A percentile compares a stretch with the other conserved stretches of the same genome.
These are phyloP conservation scores for Drosophila nebulosa DNA, from an alignment of 1,140 invertebrate genomes.

Conservation along the genomic window DNA sequence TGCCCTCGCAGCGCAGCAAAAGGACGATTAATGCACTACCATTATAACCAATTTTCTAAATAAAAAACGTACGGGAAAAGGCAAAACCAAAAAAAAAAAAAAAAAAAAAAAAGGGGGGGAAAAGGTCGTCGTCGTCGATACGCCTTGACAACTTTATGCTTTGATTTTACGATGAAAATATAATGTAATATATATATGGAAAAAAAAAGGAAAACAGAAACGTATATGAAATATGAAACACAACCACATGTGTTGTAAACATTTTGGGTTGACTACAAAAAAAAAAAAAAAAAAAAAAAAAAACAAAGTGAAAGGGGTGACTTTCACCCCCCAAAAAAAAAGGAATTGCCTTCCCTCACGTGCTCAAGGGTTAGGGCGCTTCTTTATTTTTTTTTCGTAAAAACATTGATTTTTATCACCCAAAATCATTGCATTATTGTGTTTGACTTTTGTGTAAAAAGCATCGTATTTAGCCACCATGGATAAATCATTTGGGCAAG, in stretches of 20 bases:
- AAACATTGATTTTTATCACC: slow-evolving; percentile 76
- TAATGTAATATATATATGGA: slow-evolving; percentile 21
- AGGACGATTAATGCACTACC: slow-evolving; percentile 75
- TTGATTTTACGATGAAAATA: slow-evolving; percentile 54
- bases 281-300: no score
- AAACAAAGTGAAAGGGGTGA: slow-evolving; percentile 6
- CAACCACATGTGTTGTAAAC: slow-evolving; percentile 78
- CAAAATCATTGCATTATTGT: slow-evolving; percentile 77
- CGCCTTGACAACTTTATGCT: slow-evolving; percentile 76
- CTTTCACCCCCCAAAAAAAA: background rate
- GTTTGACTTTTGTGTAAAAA: slow-evolving; percentile 45
- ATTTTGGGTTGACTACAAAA: slow-evolving; percentile 35
- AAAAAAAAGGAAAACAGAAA: background rate
- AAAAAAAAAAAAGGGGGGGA: slow-evolving; percentile 10
- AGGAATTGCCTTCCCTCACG: slow-evolving; percentile 17
- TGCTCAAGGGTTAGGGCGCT: slow-evolving; percentile 29
- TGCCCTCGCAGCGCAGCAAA: slow-evolving; percentile 54
- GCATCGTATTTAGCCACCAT: slow-evolving; percentile 46
- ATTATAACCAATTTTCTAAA: slow-evolving; percentile 80
- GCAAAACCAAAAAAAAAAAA: background rate
- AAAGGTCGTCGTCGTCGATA: slow-evolving; percentile 33
- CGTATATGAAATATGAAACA: slow-evolving; percentile 71
- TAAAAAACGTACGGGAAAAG: slow-evolving; percentile 49
- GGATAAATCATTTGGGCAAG: slow-evolving; percentile 65
- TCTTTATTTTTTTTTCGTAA: slow-evolving; percentile 46